These are phyloP conservation scores for Elegia similella DNA, from an alignment of 2,888 invertebrate species.

Conservation along the genomic window DNA sequence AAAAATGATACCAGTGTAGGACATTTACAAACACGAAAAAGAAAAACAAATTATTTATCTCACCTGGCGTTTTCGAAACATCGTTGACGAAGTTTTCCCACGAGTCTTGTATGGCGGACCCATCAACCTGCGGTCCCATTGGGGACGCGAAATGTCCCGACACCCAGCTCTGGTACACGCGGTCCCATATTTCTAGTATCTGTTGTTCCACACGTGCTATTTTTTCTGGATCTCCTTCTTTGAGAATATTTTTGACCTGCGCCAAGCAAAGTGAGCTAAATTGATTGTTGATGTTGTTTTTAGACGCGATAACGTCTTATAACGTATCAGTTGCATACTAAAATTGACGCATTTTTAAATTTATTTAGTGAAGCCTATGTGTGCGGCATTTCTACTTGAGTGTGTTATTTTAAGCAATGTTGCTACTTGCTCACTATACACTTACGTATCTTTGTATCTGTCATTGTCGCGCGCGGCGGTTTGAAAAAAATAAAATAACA, in stretches of 20 bases:
- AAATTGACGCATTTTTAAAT: no score
- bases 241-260: slow-evolving; percentile 88
- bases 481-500: slow-evolving; percentile 31
- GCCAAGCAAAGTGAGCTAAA: background rate
- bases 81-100: slow-evolving; percentile 87
- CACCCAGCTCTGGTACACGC: slow-evolving; percentile 96
- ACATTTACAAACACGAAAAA: no score
- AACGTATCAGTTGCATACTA: no score
- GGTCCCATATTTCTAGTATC: slow-evolving; percentile 95
- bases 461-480: slow-evolving; percentile 36
- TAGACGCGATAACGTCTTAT: no score
- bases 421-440: background rate
- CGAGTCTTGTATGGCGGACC: slow-evolving; percentile 86
- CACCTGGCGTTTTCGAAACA: slow-evolving; percentile 89
- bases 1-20: no score
- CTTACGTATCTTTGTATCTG: slow-evolving; percentile 40
- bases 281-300: no score
- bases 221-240: slow-evolving; percentile 90
- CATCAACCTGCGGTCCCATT: slow-evolving; percentile 87
- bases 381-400: background rate
- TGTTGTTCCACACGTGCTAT: slow-evolving; percentile 92
- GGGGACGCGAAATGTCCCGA: slow-evolving; percentile 82
- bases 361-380: slow-evolving; percentile 10
- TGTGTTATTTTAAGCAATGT: slow-evolving; percentile 5
- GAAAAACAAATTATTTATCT: slow-evolving; percentile 11